These are phyloP conservation scores for Coracias cyanogaster DNA, from an alignment of 2,797 vertebrate genomes.

Conservation along the genomic window DNA sequence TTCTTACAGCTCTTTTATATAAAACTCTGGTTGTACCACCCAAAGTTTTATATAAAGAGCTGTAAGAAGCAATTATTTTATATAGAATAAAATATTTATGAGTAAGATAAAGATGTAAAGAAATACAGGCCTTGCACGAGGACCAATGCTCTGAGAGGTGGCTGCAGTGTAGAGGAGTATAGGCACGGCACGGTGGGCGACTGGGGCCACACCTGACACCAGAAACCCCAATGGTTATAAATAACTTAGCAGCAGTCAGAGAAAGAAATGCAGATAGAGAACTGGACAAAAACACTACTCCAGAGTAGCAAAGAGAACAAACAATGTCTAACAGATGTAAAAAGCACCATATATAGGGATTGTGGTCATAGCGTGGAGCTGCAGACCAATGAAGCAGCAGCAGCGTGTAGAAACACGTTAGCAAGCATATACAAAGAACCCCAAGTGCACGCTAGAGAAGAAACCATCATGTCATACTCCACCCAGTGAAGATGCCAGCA, in stretches of 20 bases:
- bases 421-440: neutral
- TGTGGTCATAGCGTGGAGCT: neutral
- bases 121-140: neutral
- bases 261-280: neutral
- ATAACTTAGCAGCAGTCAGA: neutral
- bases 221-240: neutral
- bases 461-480: neutral
- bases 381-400: neutral
- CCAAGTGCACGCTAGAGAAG: neutral
- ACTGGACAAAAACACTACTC: neutral
- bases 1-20: too few relatives aligned
- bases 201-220: accelerated
- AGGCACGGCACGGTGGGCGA: neutral
- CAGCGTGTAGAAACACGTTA: neutral
- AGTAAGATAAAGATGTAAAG: neutral
- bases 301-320: neutral
- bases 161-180: neutral
- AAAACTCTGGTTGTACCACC: neutral
- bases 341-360: neutral
- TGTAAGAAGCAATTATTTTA: neutral
- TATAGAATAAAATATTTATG: neutral
- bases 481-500: neutral
- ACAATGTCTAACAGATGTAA: neutral
- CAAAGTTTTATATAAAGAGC: neutral
- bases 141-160: accelerated